Conservation (phyloP, 2,888 invertebrate genomes). For the Mesorhabditis sp. region DNA sequence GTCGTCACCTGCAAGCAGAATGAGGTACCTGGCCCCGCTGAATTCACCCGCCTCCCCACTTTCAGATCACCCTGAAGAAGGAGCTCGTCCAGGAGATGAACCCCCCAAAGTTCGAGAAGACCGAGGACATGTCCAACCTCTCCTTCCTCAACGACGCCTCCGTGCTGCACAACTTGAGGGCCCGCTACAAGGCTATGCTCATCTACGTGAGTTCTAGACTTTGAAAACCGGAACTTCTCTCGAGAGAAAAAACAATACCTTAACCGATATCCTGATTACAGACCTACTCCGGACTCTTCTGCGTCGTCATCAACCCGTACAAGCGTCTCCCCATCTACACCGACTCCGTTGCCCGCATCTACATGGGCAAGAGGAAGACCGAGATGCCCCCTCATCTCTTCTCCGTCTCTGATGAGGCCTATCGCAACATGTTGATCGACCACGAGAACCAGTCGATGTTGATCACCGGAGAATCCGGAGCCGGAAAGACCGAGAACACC, state of each 20-base stretch:
- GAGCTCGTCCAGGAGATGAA: slow-evolving; percentile 89
- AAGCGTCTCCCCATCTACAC: slow-evolving; percentile 57
- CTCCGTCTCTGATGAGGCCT: slow-evolving; percentile 91
- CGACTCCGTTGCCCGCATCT: slow-evolving; percentile 65
- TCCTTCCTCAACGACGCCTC: slow-evolving; percentile 98
- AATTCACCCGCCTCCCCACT: no score
- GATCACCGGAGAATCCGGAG: slow-evolving; percentile 96
- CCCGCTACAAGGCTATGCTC: slow-evolving; percentile 92
- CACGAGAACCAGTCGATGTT: slow-evolving; percentile 75
- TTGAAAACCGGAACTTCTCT: not conserved
- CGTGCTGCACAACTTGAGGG: slow-evolving; percentile 94
- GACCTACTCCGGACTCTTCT: slow-evolving; percentile 57
- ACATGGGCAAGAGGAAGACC: slow-evolving; percentile 97
- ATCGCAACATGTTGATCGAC: slow-evolving; percentile 74
- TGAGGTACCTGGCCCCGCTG: slow-evolving; percentile 65
- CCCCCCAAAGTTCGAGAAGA: slow-evolving; percentile 97
- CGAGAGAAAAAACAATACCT: not conserved
- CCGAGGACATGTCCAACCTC: slow-evolving; percentile 71
- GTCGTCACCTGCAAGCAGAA: slow-evolving; percentile 80
- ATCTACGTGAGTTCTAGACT: slow-evolving; percentile 60
- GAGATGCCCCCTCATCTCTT: slow-evolving; percentile 99
- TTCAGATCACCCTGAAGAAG: slow-evolving; percentile 78
- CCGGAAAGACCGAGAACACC: slow-evolving; percentile 99
- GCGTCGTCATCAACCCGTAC: slow-evolving; percentile 57
- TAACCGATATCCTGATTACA: slow-evolving; percentile 21